Evolutionary conservation across 2,888 invertebrate genomes (phyloP).

Genomic region (Polydrusus tereticollis): DNA sequence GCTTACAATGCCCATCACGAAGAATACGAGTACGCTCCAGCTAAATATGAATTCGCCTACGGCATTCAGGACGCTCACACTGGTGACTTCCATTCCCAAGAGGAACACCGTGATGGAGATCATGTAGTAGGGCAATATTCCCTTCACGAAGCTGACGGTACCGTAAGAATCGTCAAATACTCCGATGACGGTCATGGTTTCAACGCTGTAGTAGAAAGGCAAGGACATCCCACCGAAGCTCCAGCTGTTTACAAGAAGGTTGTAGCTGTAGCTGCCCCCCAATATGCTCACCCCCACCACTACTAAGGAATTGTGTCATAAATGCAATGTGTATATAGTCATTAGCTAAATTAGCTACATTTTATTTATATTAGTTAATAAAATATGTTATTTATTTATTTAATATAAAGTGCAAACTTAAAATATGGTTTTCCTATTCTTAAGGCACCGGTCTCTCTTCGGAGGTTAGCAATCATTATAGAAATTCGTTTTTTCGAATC

Average conservation of each 20-base stretch:
- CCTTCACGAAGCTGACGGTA: slow-evolving; percentile 72
- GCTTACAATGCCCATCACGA: slow-evolving; percentile 31
- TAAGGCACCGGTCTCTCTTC: no score
- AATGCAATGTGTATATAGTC: slow-evolving; percentile 20
- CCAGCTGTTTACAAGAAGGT: slow-evolving; percentile 45
- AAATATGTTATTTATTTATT: slow-evolving; percentile 30
- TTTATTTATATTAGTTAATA: slow-evolving; percentile 23
- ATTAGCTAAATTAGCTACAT: slow-evolving; percentile 28
- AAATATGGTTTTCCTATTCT: background rate
- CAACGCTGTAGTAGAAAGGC: slow-evolving; percentile 61
- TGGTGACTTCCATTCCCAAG: slow-evolving; percentile 71
- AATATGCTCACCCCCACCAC: slow-evolving; percentile 20
- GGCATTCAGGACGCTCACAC: slow-evolving; percentile 71
- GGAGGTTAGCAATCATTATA: no score
- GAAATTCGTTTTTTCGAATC: no score
- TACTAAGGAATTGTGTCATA: background rate
- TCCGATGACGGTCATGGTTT: slow-evolving; percentile 72
- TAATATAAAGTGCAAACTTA: slow-evolving; percentile 3
- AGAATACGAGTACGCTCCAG: slow-evolving; percentile 62
- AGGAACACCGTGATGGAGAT: slow-evolving; percentile 71
- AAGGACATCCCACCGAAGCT: slow-evolving; percentile 66
- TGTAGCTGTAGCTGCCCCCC: slow-evolving; percentile 38
- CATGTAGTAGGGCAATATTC: slow-evolving; percentile 71
- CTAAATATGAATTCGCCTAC: slow-evolving; percentile 72
- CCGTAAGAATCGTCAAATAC: slow-evolving; percentile 71